These are phyloP conservation scores for Andrena trimmerana DNA, from an alignment of 2,888 invertebrate genomes.

Conservation along the genomic window DNA sequence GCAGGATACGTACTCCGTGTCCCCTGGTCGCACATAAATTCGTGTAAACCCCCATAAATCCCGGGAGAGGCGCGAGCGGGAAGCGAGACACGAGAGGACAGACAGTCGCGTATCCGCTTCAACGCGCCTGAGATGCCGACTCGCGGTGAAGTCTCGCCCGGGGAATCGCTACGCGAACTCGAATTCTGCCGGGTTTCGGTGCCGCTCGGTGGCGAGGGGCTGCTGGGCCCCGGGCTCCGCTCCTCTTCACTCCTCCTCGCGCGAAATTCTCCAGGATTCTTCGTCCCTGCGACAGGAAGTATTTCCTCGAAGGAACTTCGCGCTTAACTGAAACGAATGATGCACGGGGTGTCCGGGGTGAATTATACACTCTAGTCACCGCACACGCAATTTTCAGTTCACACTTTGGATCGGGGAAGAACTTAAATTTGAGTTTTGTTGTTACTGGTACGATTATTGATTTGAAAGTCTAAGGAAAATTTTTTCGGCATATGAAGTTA, in stretches of 20 bases:
- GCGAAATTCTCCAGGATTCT: constrained; percentile 17
- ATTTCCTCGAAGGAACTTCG: not conserved
- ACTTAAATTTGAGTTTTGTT: too few species aligned
- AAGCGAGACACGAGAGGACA: constrained; percentile 72
- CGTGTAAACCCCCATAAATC: constrained; percentile 79
- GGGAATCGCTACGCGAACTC: constrained; percentile 21
- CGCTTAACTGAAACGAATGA: not conserved
- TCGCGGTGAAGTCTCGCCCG: constrained; percentile 39
- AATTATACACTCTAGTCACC: too few species aligned
- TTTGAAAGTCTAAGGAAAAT: too few species aligned
- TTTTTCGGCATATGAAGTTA: too few species aligned
- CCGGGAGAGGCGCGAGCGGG: constrained; percentile 75
- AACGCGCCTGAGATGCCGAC: constrained; percentile 53
- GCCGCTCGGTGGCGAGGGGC: not conserved
- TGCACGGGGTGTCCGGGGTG: not conserved
- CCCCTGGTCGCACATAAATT: constrained; percentile 77
- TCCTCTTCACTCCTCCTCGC: not conserved
- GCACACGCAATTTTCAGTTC: too few species aligned
- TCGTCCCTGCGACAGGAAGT: not conserved
- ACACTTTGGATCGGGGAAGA: too few species aligned
- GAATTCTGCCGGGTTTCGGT: constrained; percentile 32
- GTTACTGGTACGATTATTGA: too few species aligned
- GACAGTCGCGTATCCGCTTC: constrained; percentile 66
- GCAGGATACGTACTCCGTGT: constrained; percentile 51
- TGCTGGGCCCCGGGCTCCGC: not conserved